Evolutionary conservation across 53 echinoderm and acorn worm species (phyloP).

Genomic region (Apostichopus leukothele): DNA sequence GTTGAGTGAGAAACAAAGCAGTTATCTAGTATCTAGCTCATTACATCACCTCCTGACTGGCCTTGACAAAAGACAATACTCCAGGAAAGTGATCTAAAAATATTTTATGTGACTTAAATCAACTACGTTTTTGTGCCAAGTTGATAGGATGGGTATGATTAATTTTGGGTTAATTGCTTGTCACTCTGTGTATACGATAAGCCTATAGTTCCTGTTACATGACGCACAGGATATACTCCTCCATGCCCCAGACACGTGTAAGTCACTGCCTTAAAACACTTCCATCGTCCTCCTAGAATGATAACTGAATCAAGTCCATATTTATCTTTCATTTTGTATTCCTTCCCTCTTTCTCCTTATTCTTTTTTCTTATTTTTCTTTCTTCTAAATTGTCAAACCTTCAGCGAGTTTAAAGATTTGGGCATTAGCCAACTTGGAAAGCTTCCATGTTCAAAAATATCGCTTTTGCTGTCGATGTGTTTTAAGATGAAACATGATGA

Average conservation of each 20-base stretch:
- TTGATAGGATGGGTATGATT: neutral
- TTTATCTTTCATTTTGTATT: no score
- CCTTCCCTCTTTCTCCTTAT: no score
- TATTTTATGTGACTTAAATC: no score
- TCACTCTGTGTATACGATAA: conserved; percentile 8
- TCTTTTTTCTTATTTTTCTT: neutral
- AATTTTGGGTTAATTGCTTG: conserved; percentile 19
- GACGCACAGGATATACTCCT: neutral
- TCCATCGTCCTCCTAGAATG: no score
- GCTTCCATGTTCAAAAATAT: conserved; percentile 3
- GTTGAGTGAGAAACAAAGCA: no score
- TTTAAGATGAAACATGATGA: neutral
- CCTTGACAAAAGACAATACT: no score
- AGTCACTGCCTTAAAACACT: no score
- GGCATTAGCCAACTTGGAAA: neutral
- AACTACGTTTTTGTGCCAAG: neutral
- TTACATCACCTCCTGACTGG: no score
- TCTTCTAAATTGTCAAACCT: neutral
- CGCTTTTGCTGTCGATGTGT: neutral
- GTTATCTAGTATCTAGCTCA: no score
- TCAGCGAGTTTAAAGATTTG: neutral
- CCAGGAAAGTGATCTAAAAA: no score
- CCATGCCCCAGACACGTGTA: no score
- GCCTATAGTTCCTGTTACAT: neutral
- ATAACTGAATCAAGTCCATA: no score